These are phyloP conservation scores for Nothobranchius kuhntae DNA, from an alignment of 2,113 vertebrate species.

Conservation along the genomic window DNA sequence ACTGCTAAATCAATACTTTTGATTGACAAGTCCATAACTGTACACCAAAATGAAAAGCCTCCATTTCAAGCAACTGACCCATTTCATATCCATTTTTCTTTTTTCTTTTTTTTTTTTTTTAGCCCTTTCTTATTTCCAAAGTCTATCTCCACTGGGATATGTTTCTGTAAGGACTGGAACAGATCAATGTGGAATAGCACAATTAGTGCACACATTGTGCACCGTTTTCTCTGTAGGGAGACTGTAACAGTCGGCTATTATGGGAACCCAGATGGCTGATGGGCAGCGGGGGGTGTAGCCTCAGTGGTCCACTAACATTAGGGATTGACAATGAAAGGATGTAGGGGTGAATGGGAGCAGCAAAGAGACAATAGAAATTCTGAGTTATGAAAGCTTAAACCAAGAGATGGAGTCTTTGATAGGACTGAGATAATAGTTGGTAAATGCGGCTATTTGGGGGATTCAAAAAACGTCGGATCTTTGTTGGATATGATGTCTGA, in stretches of 20 bases:
- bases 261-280: conserved; percentile 56
- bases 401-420: neutral
- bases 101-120: neutral
- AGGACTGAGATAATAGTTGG: too few relatives aligned
- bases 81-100: conserved; percentile 18
- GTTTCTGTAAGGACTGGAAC: conserved; percentile 45
- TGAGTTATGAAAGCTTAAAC: conserved; percentile 18
- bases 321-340: conserved; percentile 30
- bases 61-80: conserved; percentile 30
- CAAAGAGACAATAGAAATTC: conserved; percentile 18
- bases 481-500: too few relatives aligned
- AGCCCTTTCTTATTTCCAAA: conserved; percentile 17
- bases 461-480: too few relatives aligned
- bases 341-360: conserved; percentile 34
- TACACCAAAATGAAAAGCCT: conserved; percentile 37
- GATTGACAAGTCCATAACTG: conserved; percentile 40
- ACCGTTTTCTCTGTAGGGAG: conserved; percentile 35
- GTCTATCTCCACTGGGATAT: conserved; percentile 31
- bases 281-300: conserved; percentile 34
- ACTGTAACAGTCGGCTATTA: conserved; percentile 53
- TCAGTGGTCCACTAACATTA: conserved; percentile 41
- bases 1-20: conserved; percentile 45
- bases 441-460: too few relatives aligned
- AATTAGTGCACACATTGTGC: conserved; percentile 19
- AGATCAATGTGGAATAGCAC: conserved; percentile 58